Evolutionary conservation across 2,888 invertebrate species (phyloP), one percentile per base, ranked within the genome.

Genomic region (Tipula unca): DNA sequence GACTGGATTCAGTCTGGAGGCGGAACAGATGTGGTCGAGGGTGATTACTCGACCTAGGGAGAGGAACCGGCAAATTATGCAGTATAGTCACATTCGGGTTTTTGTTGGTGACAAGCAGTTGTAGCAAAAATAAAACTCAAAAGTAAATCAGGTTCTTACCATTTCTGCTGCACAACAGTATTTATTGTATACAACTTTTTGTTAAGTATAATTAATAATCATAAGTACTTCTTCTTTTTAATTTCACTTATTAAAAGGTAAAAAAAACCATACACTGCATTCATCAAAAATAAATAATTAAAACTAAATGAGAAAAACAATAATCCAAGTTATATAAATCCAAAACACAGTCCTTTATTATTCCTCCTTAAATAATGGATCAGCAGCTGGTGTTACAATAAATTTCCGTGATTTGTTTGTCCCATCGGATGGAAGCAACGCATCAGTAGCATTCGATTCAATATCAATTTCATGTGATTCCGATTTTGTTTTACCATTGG

Each of bases 311-410:
- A 69, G 20, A 69, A 69, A 36, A n/a, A n/a, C 35, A 35, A n/a
- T n/a, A 35, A 36, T 36, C 8, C 13, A 42, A n/a, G 42, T n/a
- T n/a, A 48, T 3, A n/a, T n/a, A 48, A 48, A 48, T 48, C n/a
- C n/a, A 3, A 48, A 39, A 13, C 13, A 39, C 5, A n/a, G n/a
- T 17, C n/a, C 1, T 1, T 69, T 25, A 32, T 83, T 83, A 83
- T 29, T 83, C 35, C 6, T 83, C 17, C 32, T 83, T 83, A 32
- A 17, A 29, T 32, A 83, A 83, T 83, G 83, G 83, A 83, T 83
- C 83, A 32, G 35, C 39, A 35, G 85, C 87, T 32, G 88, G 88
- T 32, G 88, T 88, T 82, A 88, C 88, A 86, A 87, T 88, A 86
- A 88, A 88, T 86, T 87, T 88, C 36, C 87, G 86, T 1, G 86